A percentile compares a stretch with the other conserved stretches of the same genome.
Evolutionary conservation across 2,888 invertebrate genomes (phyloP).

Genomic region (Aphidius colemani): DNA sequence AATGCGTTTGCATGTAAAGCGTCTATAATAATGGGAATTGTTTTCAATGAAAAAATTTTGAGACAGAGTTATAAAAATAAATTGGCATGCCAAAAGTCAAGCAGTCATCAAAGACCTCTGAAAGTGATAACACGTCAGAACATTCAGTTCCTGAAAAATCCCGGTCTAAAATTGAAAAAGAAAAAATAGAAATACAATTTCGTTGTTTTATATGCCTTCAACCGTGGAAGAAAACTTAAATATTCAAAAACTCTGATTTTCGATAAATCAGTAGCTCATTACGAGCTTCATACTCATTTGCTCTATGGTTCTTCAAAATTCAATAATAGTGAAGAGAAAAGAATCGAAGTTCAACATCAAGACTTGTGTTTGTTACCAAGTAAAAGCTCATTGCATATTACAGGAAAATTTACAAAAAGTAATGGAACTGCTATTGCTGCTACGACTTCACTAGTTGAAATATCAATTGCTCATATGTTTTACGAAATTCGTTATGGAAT

Average conservation of each 20-base stretch:
- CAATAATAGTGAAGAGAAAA: no score
- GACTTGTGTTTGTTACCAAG: no score
- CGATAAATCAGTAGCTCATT: neutral
- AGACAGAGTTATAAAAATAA: neutral
- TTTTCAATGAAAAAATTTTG: neutral
- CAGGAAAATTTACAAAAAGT: neutral
- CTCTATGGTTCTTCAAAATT: no score
- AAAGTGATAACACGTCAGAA: neutral
- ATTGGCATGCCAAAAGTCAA: neutral
- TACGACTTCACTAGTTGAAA: neutral
- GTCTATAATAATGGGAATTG: neutral
- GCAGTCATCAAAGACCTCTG: neutral
- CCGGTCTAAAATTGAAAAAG: neutral
- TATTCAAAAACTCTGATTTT: neutral
- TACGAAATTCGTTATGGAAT: no score
- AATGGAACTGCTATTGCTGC: neutral
- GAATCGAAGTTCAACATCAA: no score
- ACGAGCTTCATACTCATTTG: neutral
- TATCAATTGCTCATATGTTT: no score
- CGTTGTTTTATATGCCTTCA: neutral
- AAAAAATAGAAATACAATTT: neutral
- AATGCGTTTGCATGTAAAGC: slow-evolving; percentile 9
- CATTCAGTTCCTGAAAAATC: neutral
- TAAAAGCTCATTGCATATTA: neutral
- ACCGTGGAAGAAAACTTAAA: slow-evolving; percentile 1